These are phyloP conservation scores for Panulirus ornatus DNA, from an alignment of 1,140 invertebrate species.

Conservation along the genomic window DNA sequence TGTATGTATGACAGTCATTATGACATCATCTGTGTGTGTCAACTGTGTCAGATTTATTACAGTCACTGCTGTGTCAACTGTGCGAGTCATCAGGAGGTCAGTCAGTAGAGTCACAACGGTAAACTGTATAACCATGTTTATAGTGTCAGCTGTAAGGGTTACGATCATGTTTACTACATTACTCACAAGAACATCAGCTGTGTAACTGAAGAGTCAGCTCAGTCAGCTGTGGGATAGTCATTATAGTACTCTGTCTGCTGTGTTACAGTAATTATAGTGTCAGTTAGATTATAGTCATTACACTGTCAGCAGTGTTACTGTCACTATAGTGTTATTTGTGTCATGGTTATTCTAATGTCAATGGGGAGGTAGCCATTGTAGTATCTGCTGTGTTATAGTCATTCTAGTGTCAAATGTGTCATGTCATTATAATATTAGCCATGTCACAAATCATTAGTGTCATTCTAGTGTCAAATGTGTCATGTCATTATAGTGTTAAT, in stretches of 20 bases:
- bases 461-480: conserved; percentile 4
- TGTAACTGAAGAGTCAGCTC: too few species aligned
- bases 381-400: background rate
- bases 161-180: background rate
- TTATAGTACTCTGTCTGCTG: background rate
- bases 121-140: background rate
- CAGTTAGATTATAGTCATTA: conserved; percentile 13
- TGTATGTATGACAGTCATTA: conserved; percentile 1
- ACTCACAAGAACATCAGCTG: too few species aligned
- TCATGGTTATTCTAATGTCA: background rate
- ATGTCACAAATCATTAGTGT: background rate
- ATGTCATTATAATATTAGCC: background rate
- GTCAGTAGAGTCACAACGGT: conserved; percentile 19
- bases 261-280: background rate
- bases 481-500: background rate
- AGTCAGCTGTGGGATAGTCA: too few species aligned
- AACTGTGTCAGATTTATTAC: background rate
- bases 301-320: background rate
- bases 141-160: background rate
- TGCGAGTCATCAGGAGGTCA: too few species aligned
- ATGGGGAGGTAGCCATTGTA: background rate
- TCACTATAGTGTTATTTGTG: background rate
- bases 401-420: background rate
- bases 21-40: background rate
- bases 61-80: conserved; percentile 17